A percentile compares a stretch with the other conserved stretches of the same genome.
Conservation (phyloP, 2,888 invertebrate species). For the Cosmia pyralina region DNA sequence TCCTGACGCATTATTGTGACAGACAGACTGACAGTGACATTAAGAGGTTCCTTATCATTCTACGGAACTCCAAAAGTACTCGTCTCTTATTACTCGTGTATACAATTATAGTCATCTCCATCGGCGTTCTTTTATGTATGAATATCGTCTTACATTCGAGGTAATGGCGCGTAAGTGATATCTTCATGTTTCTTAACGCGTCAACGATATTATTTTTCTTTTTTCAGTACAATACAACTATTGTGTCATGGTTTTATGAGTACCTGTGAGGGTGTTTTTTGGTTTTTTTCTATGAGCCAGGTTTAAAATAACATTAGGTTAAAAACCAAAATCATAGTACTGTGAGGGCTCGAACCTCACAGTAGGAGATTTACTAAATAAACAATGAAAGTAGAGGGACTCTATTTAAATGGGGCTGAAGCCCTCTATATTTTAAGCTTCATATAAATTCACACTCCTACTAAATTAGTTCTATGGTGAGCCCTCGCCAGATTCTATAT, state of each 20-base stretch:
- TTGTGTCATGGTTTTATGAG: slow-evolving; percentile 14
- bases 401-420: too few relatives aligned
- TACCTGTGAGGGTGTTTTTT: slow-evolving; percentile 9
- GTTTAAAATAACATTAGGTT: background rate
- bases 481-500: too few relatives aligned
- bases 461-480: too few relatives aligned
- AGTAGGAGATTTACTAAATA: too few relatives aligned
- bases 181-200: slow-evolving; percentile 62
- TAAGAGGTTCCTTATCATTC: slow-evolving; percentile 23
- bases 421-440: too few relatives aligned
- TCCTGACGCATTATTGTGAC: background rate
- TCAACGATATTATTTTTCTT: slow-evolving; percentile 53
- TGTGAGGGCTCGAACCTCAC: too few relatives aligned
- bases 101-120: slow-evolving; percentile 65
- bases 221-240: slow-evolving; percentile 42
- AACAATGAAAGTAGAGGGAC: too few relatives aligned
- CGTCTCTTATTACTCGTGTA: slow-evolving; percentile 61
- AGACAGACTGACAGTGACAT: slow-evolving; percentile 23
- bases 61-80: slow-evolving; percentile 33
- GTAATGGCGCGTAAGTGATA: slow-evolving; percentile 75
- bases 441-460: too few relatives aligned
- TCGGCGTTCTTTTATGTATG: slow-evolving; percentile 63
- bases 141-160: slow-evolving; percentile 71
- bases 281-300: background rate
- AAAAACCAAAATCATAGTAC: too few relatives aligned